Evolutionary conservation across 2,797 vertebrate species (phyloP).

Genomic region (Allobates femoralis): DNA sequence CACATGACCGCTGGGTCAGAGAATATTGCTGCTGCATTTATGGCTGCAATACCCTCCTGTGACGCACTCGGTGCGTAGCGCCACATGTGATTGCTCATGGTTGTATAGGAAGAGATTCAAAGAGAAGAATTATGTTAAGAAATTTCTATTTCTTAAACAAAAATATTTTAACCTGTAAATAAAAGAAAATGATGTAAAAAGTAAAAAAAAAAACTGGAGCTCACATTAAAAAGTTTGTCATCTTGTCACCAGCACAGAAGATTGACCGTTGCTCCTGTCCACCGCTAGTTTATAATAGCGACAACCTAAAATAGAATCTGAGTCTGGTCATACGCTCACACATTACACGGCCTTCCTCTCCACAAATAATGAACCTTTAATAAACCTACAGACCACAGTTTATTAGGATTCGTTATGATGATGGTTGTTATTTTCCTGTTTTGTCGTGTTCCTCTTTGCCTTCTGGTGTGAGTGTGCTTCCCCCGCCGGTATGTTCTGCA

Average conservation of each 20-base stretch:
- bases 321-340: not conserved
- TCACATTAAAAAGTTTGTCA: not conserved
- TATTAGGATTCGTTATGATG: not conserved
- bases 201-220: not conserved
- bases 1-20: no score
- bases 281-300: not conserved
- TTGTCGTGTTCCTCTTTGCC: not conserved
- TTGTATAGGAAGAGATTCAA: no score
- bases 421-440: not conserved
- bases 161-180: no score
- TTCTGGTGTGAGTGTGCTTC: not conserved
- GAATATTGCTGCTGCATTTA: no score
- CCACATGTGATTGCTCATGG: no score
- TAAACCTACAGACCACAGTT: not conserved
- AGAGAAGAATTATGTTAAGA: no score
- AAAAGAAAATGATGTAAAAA: no score
- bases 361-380: not conserved
- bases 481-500: slow-evolving; percentile 4
- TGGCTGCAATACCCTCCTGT: no score
- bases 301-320: not conserved
- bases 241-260: slow-evolving; percentile 7
- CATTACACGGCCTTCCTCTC: not conserved
- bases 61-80: no score
- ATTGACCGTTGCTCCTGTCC: not conserved
- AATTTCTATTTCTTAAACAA: no score